Percentiles rank a stretch among this genome's conserved stretches.
These are phyloP conservation scores for Drosophila saltans DNA, from an alignment of 1,140 invertebrate genomes.

Conservation along the genomic window DNA sequence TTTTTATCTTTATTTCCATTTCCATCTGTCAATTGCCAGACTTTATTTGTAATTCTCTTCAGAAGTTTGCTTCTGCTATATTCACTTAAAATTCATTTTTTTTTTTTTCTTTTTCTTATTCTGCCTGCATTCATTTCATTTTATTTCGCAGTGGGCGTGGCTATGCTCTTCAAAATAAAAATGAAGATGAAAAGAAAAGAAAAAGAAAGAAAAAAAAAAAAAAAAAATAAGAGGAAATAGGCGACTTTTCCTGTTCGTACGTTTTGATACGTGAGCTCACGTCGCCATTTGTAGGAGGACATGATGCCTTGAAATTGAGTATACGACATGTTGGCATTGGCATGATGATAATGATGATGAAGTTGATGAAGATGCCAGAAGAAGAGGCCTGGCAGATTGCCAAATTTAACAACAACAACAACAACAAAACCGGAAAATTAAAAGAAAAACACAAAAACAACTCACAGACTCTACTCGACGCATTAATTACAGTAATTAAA, in stretches of 20 bases:
- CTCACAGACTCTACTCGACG: conserved; percentile 40
- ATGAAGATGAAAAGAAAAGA: not conserved
- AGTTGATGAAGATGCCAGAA: conserved; percentile 45
- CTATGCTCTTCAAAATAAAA: not conserved
- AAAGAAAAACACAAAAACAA: conserved; percentile 16
- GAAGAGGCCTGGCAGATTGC: conserved; percentile 32
- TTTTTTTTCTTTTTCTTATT: conserved; percentile 7
- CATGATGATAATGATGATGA: conserved; percentile 17
- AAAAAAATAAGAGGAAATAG: not conserved
- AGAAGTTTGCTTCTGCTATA: not conserved
- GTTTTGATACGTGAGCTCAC: conserved; percentile 49
- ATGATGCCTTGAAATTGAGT: conserved; percentile 57
- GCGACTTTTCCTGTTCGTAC: conserved; percentile 10
- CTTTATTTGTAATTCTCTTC: not conserved
- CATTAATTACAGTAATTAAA: conserved; percentile 35
- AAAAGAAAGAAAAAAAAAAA: not conserved
- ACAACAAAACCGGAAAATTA: conserved; percentile 8
- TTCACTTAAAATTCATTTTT: conserved; percentile 10
- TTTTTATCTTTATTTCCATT: not conserved
- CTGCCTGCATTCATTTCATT: not conserved
- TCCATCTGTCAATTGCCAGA: not conserved
- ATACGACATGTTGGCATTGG: conserved; percentile 58
- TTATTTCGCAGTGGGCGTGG: conserved; percentile 1
- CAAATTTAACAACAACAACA: conserved; percentile 12
- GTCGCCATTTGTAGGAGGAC: conserved; percentile 49